Conservation (phyloP, 2,888 invertebrate genomes). For the Lasioglossum morio region DNA sequence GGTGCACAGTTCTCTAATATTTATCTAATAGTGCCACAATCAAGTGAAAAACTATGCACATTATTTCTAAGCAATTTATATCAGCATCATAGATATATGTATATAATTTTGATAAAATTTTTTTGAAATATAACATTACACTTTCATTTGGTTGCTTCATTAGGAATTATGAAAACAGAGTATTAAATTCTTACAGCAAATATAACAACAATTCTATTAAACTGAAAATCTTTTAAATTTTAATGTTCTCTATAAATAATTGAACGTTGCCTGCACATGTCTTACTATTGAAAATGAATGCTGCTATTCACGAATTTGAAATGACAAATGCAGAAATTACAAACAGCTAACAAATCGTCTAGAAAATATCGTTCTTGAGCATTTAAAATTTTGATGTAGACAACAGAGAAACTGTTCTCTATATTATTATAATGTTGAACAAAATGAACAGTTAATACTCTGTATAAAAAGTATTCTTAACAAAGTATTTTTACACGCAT, state of each 20-base stretch:
- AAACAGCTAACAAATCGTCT: constrained; percentile 18
- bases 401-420: constrained; percentile 2
- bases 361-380: constrained; percentile 33
- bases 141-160: constrained; percentile 59
- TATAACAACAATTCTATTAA: background rate
- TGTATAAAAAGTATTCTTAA: constrained; percentile 48
- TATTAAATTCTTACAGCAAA: constrained; percentile 3
- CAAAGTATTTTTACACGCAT: constrained; percentile 47
- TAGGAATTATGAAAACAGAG: constrained; percentile 47
- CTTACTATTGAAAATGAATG: constrained; percentile 16
- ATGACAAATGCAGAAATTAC: constrained; percentile 8
- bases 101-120: constrained; percentile 45
- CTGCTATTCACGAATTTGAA: constrained; percentile 21
- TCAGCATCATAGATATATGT: constrained; percentile 16
- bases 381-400: constrained; percentile 41
- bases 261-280: background rate
- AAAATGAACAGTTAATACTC: constrained; percentile 21
- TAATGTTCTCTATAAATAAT: background rate
- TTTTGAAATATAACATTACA: constrained; percentile 63
- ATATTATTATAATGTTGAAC: constrained; percentile 25
- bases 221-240: background rate
- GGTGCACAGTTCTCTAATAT: constrained; percentile 57
- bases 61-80: constrained; percentile 51
- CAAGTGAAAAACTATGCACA: constrained; percentile 54
- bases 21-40: constrained; percentile 59